phyloP scores from a whole-genome alignment of 2,797 vertebrate genomes.

The Garrulus glandarius region DNA sequence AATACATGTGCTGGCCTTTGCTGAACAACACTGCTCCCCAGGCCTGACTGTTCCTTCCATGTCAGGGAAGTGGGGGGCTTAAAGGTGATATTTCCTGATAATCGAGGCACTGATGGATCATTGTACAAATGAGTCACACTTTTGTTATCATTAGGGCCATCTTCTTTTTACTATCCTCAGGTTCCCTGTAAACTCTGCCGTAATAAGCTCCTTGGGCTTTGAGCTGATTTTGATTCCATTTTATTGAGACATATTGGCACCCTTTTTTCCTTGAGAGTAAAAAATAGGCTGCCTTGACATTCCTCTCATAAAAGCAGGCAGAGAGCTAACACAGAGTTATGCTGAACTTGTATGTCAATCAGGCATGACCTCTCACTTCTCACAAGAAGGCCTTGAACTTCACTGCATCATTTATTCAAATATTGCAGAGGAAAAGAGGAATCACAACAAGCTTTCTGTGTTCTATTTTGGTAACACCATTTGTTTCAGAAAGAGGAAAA shows the following conservation, averaged over 20 bases:
- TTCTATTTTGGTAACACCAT: background rate
- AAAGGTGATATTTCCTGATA: background rate
- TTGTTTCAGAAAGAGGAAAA: background rate
- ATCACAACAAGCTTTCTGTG: background rate
- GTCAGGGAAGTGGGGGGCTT: background rate
- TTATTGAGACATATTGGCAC: background rate
- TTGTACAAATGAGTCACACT: background rate
- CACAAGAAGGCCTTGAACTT: conserved; percentile 9
- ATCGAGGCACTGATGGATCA: background rate
- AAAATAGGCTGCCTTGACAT: conserved; percentile 9
- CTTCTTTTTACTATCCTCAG: background rate
- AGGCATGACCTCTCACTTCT: conserved; percentile 5
- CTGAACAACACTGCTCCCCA: background rate
- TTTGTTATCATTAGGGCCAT: background rate
- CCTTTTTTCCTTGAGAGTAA: background rate
- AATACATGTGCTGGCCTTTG: background rate
- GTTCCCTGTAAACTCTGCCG: background rate
- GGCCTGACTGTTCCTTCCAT: background rate
- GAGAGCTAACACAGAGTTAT: background rate
- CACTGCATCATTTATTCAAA: background rate
- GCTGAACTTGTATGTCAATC: background rate
- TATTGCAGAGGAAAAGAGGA: background rate
- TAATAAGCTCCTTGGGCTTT: conserved; percentile 3
- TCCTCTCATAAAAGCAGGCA: background rate
- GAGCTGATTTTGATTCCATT: conserved; percentile 1